Evolutionary conservation across 2,797 vertebrate species (phyloP), one percentile per base, ranked within the genome.

Genomic region (Menidia menidia): DNA sequence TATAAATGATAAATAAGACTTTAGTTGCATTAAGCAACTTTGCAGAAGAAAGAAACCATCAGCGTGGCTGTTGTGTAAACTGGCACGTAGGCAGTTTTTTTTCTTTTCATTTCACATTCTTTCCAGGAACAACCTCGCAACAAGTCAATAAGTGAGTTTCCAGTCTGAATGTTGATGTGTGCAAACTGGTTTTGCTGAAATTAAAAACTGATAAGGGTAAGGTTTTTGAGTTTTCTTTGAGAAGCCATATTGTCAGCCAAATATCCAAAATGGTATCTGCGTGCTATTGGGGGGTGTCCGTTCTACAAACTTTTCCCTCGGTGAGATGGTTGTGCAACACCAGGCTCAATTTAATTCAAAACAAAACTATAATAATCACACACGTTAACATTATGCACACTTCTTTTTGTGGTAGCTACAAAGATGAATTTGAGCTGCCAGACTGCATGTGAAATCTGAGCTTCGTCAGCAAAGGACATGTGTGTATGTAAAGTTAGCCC

Each of bases 41-140:
- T 74, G 54, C 39, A 70, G 77, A 82, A 77, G 42, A 3, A 42
- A 62, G 9, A 61, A 56, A 62, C n/a, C 65, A 67, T 61, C 44
- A 70, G 0, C 50, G n/a, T 30, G 64, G 51, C 67, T 84, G 68
- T 57, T 61, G 30, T 55, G 47, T 60, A 73, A 78, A 73, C 55
- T 68, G 39, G 1, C 12, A 9, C 15, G 11, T 39, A 18, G 12
- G 18, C 6, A 4, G 0, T 25, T n/a, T 10, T 30, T 51, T 11
- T 51, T 25, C 3, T 10, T 62, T 52, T n/a, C 51, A 7, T 4
- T 56, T 70, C 42, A 14, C 11, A 18, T 42, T 41, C n/a, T 39
- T 75, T 70, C 48, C 11, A 44, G 30, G 51, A 53, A 75, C 56
- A 51, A 25, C 25, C 25, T 25, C 2, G 25, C 25, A 25, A 25